Evolutionary conservation across 2,113 vertebrate genomes (phyloP).

Genomic region (Mus spicilegus): DNA sequence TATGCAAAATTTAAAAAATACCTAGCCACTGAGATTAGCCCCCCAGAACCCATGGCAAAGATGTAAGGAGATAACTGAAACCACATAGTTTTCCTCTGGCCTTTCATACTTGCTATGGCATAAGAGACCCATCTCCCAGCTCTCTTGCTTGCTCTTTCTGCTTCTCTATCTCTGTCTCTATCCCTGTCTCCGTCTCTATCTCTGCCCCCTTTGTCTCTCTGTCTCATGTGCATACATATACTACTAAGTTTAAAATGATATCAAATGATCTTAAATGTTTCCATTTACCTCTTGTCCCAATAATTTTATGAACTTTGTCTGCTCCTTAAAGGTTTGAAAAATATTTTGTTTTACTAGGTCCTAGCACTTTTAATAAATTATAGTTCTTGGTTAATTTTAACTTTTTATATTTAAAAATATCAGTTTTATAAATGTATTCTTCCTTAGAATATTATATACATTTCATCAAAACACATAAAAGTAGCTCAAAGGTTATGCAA

Average conservation of each 20-base stretch:
- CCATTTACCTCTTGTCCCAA: not conserved
- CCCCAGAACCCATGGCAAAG: not conserved
- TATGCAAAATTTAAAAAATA: not conserved
- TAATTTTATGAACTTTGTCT: not conserved
- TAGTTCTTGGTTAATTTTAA: not conserved
- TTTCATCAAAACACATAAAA: conserved; percentile 17
- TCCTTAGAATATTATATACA: not conserved
- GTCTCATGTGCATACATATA: not conserved
- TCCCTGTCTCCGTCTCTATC: not conserved
- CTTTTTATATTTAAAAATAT: not conserved
- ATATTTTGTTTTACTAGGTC: not conserved
- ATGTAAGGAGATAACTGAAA: not conserved
- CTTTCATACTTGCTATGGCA: not conserved
- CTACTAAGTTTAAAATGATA: not conserved
- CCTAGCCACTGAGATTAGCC: not conserved
- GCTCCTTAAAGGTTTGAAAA: not conserved
- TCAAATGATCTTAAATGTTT: not conserved
- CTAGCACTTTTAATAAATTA: not conserved
- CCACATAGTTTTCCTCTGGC: not conserved
- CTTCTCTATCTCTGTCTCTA: not conserved
- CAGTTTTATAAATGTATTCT: not conserved
- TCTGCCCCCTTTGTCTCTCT: not conserved
- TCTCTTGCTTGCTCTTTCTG: not conserved
- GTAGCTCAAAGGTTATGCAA: not conserved
- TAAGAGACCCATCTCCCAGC: not conserved